Evolutionary conservation across 2,888 invertebrate genomes (phyloP), one percentile per base, ranked within the genome.

Genomic region (Galeopsomyia nigrocyanea): DNA sequence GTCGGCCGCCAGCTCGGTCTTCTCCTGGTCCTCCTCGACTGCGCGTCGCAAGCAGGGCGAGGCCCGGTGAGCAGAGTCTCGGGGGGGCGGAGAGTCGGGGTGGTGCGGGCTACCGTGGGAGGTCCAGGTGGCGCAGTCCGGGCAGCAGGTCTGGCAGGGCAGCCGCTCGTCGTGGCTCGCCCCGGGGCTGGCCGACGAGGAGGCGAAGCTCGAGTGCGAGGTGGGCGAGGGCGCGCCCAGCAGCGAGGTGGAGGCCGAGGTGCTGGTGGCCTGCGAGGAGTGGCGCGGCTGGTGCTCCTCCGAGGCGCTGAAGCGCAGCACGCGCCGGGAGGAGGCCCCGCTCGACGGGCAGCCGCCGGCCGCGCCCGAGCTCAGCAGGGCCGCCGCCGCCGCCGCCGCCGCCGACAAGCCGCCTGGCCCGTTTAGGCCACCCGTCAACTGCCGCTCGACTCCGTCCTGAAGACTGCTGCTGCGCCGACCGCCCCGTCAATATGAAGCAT

Each of bases 391-490:
- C 64, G 74, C 68, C 75, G 77, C 58, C 69, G 80, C 78, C 63
- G 80, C 39, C 61, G 80, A 78, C 75, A 82, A 80, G n/a, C 80
- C 62, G 71, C 79, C 78, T 68, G 80, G 76, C 26, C 22, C 51
- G 70, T 17, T 46, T 60, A 78, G 79, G 81, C 39, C 79, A 78
- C 73, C 71, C 68, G 90, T 90, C 87, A 91, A 88, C 87, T 91
- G 91, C 85, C 88, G 87, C 87, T 88, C 88, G 88, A 89, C 88
- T 82, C 89, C 89, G 83, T 87, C 87, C 88, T 89, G 89, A 87
- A 89, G 88, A 88, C 89, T 89, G 87, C 84, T 79, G 64, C 17
- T 67, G 68, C 53, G 73, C 71, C 46, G 67, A 71, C 62, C 39
- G 39, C 70, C 69, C 74, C 70, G 39, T 50, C 66, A 67, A 68